Base-by-base conservation (phyloP, 2,113 vertebrate species). In the Ia io region DNA sequence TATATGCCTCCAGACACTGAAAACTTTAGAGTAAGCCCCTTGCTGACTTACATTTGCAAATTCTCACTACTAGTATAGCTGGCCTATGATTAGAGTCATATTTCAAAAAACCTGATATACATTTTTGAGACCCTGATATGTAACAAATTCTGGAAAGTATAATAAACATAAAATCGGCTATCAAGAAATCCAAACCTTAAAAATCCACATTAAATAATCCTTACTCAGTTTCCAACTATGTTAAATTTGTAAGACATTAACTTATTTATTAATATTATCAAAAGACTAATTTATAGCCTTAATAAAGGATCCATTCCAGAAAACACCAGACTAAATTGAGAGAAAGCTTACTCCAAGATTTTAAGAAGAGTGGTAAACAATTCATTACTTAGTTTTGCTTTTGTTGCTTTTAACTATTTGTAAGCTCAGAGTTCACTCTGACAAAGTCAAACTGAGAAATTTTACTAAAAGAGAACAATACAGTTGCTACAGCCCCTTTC, bases 1-100 rank as follows among this genome's bases (percentile, higher is more conserved):
- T 96, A 79, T 90, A 69, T 90, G 94, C 73, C 40, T 97, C 42
- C 77, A 78, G 87, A 91, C 89, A 90, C 10, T 0, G 0, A 84
- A 91, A 76, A 93, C 73, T 91, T 90, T 70, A 94, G 5, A 30
- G 2, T 0, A 95, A 92, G 47, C 7, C 4, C 40, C 13, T 95
- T 93, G 76, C 67, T 84, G 67, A 74, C 12, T 63, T 47, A 12
- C 3, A 77, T 51, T 82, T 10, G 23, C 3, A 73, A 51, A 70
- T 83, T 91, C 78, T 85, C 51, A 92, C 35, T 37, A 88, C 23
- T 61, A 61, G 59, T 25, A 65, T 69, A n/a, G 6, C 40, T 79
- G 30, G 16, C 10, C n/a, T 93, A 9, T 65, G 71, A 84, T 61
- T 61, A 63, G 7, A 56, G 47, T 69, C 22, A 56, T 40, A 35